These are phyloP conservation scores for Apoda limacodes DNA, from an alignment of 2,888 invertebrate species.

Conservation along the genomic window DNA sequence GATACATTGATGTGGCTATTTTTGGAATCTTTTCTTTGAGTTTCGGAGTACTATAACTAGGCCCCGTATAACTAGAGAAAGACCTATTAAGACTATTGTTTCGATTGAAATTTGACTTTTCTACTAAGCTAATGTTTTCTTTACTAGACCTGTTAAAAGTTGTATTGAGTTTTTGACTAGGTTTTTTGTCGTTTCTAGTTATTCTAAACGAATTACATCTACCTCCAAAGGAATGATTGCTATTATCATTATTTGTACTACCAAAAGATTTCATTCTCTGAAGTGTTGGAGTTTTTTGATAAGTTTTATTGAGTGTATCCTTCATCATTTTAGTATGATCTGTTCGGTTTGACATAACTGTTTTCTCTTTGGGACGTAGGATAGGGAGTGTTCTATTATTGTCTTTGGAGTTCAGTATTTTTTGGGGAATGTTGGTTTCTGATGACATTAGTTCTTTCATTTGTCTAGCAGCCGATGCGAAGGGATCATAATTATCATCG, in stretches of 20 bases:
- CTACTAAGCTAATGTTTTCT: conserved; percentile 51
- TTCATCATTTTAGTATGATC: conserved; percentile 60
- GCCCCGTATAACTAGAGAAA: conserved; percentile 53
- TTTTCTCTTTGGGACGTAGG: conserved; percentile 52
- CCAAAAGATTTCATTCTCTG: conserved; percentile 66
- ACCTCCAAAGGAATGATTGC: conserved; percentile 42
- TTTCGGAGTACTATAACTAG: conserved; percentile 57
- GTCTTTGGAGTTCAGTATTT: conserved; percentile 51
- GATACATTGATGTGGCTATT: conserved; percentile 59
- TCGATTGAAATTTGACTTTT: conserved; percentile 49
- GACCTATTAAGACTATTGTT: conserved; percentile 54
- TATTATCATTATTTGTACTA: conserved; percentile 49
- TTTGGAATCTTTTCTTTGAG: conserved; percentile 61
- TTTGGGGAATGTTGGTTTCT: conserved; percentile 67
- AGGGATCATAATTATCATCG: conserved; percentile 79
- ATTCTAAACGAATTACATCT: conserved; percentile 60
- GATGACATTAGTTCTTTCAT: conserved; percentile 83
- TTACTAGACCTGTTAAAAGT: conserved; percentile 63
- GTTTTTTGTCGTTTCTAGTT: conserved; percentile 53
- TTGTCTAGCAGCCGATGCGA: conserved; percentile 82
- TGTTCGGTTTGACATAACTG: conserved; percentile 33
- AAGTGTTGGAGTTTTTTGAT: conserved; percentile 62
- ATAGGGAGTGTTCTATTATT: conserved; percentile 53
- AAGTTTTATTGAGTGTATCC: conserved; percentile 62
- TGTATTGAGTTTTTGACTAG: conserved; percentile 55